These are phyloP conservation scores for Coreoperca whiteheadi DNA, from an alignment of 2,113 vertebrate genomes.

Conservation along the genomic window DNA sequence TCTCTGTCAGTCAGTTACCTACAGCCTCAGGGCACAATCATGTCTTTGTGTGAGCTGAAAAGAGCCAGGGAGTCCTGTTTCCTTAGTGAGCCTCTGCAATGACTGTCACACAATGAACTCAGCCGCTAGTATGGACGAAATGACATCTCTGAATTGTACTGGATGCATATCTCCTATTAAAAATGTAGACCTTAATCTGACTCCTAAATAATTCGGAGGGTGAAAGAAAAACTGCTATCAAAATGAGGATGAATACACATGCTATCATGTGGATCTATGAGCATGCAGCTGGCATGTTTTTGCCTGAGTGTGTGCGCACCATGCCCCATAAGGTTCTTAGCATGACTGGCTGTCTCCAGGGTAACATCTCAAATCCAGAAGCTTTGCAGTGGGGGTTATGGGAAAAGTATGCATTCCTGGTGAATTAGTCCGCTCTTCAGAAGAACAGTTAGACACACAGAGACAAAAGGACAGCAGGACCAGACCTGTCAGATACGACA, in stretches of 20 bases:
- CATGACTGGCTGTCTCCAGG: slow-evolving; percentile 25
- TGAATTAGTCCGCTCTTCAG: slow-evolving; percentile 37
- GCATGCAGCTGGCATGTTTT: background rate
- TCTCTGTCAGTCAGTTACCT: slow-evolving; percentile 54
- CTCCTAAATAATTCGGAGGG: background rate
- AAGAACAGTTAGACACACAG: slow-evolving; percentile 10
- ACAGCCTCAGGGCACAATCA: slow-evolving; percentile 60
- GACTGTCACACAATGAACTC: slow-evolving; percentile 50
- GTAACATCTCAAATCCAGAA: slow-evolving; percentile 43
- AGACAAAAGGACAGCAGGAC: slow-evolving; percentile 57
- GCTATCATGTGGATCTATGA: background rate
- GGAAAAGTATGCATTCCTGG: slow-evolving; percentile 51
- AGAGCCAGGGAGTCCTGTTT: slow-evolving; percentile 58
- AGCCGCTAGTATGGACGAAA: slow-evolving; percentile 34
- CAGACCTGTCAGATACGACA: slow-evolving; percentile 54
- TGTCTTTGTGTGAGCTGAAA: slow-evolving; percentile 58
- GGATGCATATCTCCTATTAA: slow-evolving; percentile 42
- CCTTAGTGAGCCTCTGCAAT: slow-evolving; percentile 45
- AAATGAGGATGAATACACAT: background rate
- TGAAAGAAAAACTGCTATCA: background rate
- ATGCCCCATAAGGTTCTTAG: slow-evolving; percentile 25
- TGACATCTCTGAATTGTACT: slow-evolving; percentile 11
- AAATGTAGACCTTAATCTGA: slow-evolving; percentile 14
- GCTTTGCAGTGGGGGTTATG: slow-evolving; percentile 39
- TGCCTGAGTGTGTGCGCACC: background rate